phyloP scores from a whole-genome alignment of 2,113 vertebrate species.

The Anhinga anhinga region DNA sequence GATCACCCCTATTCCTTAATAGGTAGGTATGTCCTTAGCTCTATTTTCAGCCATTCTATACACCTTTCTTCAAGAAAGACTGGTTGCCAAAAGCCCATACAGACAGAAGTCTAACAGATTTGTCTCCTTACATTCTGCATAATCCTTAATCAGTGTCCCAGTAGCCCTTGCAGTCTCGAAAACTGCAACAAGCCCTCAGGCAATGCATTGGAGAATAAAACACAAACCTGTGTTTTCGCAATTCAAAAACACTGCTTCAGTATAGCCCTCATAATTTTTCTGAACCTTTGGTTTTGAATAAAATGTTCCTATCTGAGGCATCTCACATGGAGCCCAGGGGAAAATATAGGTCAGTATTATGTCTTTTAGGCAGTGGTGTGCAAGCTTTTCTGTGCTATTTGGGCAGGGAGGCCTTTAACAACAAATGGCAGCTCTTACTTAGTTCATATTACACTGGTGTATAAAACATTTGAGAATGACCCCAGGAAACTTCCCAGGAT shows the following conservation, averaged over 20 bases:
- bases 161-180: not conserved
- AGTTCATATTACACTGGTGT: not conserved
- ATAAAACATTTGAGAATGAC: not conserved
- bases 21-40: not conserved
- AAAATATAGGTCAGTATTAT: not conserved
- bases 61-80: not conserved
- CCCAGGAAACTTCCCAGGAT: not conserved
- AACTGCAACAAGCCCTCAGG: not conserved
- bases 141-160: not conserved
- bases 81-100: not conserved
- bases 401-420: not conserved
- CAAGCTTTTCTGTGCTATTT: not conserved
- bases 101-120: not conserved
- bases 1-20: not conserved
- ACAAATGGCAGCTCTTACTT: not conserved
- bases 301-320: not conserved
- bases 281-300: not conserved
- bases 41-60: not conserved
- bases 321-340: not conserved
- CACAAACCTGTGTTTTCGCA: not conserved
- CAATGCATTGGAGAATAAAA: not conserved
- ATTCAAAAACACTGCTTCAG: accelerated
- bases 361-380: not conserved
- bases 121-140: not conserved
- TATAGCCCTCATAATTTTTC: not conserved